A percentile compares a stretch with the other conserved stretches of the same genome.
Evolutionary conservation across 2,113 vertebrate genomes (phyloP).

Genomic region (Meleagris gallopavo): DNA sequence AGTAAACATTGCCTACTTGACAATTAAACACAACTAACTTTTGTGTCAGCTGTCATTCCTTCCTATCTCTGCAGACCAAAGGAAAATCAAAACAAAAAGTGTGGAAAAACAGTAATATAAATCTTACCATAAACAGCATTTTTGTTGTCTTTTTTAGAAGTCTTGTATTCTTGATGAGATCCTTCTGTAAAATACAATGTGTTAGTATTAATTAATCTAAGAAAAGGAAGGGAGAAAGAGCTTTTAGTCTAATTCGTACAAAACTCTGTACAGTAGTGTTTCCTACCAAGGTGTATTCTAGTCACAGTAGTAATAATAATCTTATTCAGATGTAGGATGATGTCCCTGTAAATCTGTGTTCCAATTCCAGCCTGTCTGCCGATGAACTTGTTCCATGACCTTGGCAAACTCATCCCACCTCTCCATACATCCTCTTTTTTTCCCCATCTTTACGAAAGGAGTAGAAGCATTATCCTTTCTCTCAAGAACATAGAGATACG

Average conservation of each 20-base stretch:
- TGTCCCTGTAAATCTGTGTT: background rate
- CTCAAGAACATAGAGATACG: background rate
- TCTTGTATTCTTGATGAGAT: conserved; percentile 69
- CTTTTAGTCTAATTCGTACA: background rate
- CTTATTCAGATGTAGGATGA: background rate
- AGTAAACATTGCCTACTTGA: background rate
- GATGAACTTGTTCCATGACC: background rate
- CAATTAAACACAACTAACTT: background rate
- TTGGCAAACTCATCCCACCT: background rate
- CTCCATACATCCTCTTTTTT: background rate
- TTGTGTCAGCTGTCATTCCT: background rate
- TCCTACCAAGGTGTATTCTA: background rate
- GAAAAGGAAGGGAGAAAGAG: background rate
- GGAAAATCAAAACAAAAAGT: conserved; percentile 9
- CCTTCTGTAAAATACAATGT: conserved; percentile 70
- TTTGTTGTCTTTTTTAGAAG: conserved; percentile 76
- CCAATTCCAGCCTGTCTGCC: background rate
- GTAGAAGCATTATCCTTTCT: background rate
- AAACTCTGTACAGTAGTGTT: background rate
- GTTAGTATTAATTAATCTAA: background rate
- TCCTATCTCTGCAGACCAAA: background rate
- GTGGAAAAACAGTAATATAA: background rate
- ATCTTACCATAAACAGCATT: conserved; percentile 76
- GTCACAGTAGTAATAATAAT: background rate
- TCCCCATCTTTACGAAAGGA: background rate